Base-by-base conservation (phyloP, 2,888 invertebrate genomes). In the Bembecia ichneumoniformis region DNA sequence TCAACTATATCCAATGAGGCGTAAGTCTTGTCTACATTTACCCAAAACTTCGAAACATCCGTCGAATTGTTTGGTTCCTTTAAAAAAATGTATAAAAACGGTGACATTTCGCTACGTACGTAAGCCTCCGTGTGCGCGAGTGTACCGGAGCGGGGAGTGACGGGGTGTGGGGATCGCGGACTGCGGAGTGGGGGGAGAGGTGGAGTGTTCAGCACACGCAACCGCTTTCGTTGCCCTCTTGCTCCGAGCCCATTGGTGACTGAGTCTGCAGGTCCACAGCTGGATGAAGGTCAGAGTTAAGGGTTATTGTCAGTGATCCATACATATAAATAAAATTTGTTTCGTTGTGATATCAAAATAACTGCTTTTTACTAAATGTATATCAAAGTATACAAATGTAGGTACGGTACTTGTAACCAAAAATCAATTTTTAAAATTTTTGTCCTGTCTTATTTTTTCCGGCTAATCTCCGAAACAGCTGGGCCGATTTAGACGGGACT, bases 261-360 rank as follows among this genome's bases (percentile, higher is more conserved):
- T 94, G 94, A 62, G 93, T 93, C 89, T 94, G 94, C 65, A 94
- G 88, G 77, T 94, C 94, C 81, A 94, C 94, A 82, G 94, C 94
- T 94, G 88, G 66, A 62, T 68, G 48, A 14, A 17, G 62, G 77
- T 64, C 46, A 94, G 88, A 67, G 62, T 68, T 48, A 15, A 17
- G 62, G 76, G 64, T 46, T 47, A 17, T 15, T 48, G 13, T 20
- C 20, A 20, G 3, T 20, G 20, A 28, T 28, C n/a, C n/a, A 28
- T 9, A 28, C 17, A 17, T 17, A n/a, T n/a, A 10, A 48, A 20
- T 35, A 40, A 43, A n/a, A n/a, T n/a, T n/a, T n/a, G n/a, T n/a
- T n/a, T n/a, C n/a, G n/a, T n/a, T n/a, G n/a, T n/a, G n/a, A n/a
- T 14, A 10, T 44, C 15, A 44, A 44, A 14, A 14, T 7, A 44